phyloP scores from a whole-genome alignment of 2,113 vertebrate species.

The Odontesthes bonariensis region DNA sequence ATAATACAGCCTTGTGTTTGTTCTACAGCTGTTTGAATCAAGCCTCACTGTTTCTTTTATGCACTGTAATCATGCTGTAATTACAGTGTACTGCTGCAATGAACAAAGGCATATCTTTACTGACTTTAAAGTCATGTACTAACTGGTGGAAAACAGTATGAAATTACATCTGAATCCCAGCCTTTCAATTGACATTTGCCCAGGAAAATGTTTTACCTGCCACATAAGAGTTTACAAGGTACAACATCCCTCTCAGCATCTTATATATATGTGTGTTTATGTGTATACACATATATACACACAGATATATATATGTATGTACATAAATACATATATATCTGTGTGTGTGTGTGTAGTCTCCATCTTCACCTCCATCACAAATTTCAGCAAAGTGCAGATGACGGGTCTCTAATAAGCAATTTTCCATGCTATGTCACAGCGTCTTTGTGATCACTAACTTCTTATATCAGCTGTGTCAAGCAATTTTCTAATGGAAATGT shows the following conservation, averaged over 20 bases:
- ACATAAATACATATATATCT: too few species aligned
- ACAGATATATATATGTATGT: too few species aligned
- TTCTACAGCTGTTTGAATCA: conserved; percentile 37
- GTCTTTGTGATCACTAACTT: conserved; percentile 74
- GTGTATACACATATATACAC: too few species aligned
- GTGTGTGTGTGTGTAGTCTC: conserved; percentile 3
- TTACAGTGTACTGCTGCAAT: conserved; percentile 52
- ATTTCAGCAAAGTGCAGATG: conserved; percentile 70
- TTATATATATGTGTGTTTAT: neutral
- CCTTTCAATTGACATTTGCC: conserved; percentile 34
- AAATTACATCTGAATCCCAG: conserved; percentile 49
- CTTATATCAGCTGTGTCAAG: conserved; percentile 78
- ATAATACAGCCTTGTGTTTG: conserved; percentile 24
- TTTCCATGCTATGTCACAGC: conserved; percentile 66
- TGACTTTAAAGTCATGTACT: conserved; percentile 34
- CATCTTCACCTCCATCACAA: conserved; percentile 56
- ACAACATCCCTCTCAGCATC: neutral
- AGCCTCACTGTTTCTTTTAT: conserved; percentile 18
- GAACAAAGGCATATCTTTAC: conserved; percentile 25
- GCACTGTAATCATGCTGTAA: conserved; percentile 52
- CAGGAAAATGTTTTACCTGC: conserved; percentile 28
- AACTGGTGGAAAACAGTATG: conserved; percentile 16
- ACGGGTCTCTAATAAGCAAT: conserved; percentile 79
- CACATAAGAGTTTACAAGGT: conserved; percentile 12
- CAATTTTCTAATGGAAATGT: conserved; percentile 82